Base-by-base conservation (phyloP, 2,888 invertebrate genomes). In the Spilosoma lubricipeda region DNA sequence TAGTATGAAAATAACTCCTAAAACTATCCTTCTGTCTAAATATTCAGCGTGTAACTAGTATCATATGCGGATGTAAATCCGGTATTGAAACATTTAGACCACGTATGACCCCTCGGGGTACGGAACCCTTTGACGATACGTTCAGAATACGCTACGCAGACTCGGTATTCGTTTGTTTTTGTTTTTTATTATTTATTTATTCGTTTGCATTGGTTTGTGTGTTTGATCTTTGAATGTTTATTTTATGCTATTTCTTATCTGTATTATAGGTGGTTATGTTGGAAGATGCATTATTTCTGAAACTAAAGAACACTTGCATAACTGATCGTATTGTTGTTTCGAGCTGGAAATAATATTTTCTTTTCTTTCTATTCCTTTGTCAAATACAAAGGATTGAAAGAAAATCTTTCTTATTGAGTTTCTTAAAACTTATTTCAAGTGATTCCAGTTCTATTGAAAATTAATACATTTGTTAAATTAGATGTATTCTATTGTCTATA, bases 21-120 rank as follows among this genome's bases (percentile, higher is more conserved):
- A 73, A 76, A 76, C 73, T 77, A 80, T 75, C 65, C 67, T 64
- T n/a, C 64, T 59, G 68, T 76, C 75, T 90, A 90, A 89, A 91
- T 89, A 91, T 89, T 89, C 89, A 86, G 82, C 82, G 81, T 84
- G 85, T 80, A 81, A 79, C 85, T 82, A 83, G 87, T 89, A 89
- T 89, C 86, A 86, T 86, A 78, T 77, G 72, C 77, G 86, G 88
- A 91, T 93, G 91, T 92, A 92, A 92, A 93, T 93, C 90, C 87
- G 86, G 84, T 81, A 71, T 86, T 93, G 93, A 94, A 94, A 94
- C 93, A 95, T 94, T 94, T 93, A 92, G 90, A 90, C 92, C 93
- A 91, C 93, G 93, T 93, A 88, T 81, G 68, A 86, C 87, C 92
- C 91, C 91, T 86, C 82, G 86, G 88, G 86, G 70, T 74, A 77